Conservation (phyloP, 1,140 invertebrate species). For the Venustaconcha ellipsiformis region DNA sequence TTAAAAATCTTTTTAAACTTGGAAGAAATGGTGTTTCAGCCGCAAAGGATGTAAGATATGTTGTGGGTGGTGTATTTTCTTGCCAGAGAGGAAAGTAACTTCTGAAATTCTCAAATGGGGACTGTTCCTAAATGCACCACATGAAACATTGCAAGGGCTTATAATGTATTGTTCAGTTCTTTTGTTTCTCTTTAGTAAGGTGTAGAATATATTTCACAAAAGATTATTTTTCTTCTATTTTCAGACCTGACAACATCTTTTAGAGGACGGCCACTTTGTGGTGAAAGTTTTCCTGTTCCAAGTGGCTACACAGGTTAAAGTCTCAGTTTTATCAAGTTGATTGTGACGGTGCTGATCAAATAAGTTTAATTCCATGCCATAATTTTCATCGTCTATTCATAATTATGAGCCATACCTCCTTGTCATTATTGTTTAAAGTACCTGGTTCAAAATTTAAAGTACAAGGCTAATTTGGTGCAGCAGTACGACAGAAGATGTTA, state of each 20-base stretch:
- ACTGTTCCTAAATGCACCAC: not conserved
- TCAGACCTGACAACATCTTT: conserved; percentile 68
- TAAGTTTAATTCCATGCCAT: not conserved
- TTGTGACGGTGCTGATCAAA: not conserved
- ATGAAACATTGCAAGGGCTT: not conserved
- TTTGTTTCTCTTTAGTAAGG: not conserved
- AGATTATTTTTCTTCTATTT: conserved; percentile 9
- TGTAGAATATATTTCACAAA: conserved; percentile 50
- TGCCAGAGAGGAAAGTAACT: conserved; percentile 32
- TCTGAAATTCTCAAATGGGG: conserved; percentile 26
- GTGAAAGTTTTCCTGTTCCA: conserved; percentile 74
- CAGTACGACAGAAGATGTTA: no score
- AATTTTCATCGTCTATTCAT: not conserved
- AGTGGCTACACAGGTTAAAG: conserved; percentile 72
- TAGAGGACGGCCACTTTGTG: conserved; percentile 78
- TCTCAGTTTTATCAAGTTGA: not conserved
- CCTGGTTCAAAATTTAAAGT: no score
- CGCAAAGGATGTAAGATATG: no score
- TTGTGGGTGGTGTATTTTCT: conserved; percentile 46
- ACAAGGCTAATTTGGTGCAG: no score
- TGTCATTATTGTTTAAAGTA: no score
- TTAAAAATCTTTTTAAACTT: no score
- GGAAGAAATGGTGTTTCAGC: no score
- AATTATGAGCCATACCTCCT: not conserved
- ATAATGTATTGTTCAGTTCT: not conserved